Conservation (phyloP, 2,888 invertebrate species). For the Erebia epiphron region DNA sequence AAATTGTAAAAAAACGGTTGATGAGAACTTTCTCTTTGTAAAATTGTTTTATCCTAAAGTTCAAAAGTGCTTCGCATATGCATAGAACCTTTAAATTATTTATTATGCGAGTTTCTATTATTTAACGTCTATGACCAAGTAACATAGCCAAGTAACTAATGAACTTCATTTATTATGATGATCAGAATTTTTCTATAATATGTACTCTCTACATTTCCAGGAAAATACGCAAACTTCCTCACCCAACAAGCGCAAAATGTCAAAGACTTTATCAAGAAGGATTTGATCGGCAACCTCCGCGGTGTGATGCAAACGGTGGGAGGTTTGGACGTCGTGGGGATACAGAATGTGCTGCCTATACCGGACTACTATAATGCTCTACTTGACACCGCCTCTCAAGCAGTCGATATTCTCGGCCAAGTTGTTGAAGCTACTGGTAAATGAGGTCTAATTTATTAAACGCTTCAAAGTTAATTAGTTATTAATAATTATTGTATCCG, state of each 20-base stretch:
- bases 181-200: too few relatives aligned
- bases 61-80: too few relatives aligned
- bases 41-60: too few relatives aligned
- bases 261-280: constrained; percentile 71
- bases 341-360: constrained; percentile 58
- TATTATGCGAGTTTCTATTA: too few relatives aligned
- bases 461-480: too few relatives aligned
- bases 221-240: constrained; percentile 67
- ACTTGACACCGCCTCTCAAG: constrained; percentile 59
- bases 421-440: constrained; percentile 84
- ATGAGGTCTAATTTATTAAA: background rate
- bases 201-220: constrained; percentile 47
- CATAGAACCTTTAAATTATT: too few relatives aligned
- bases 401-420: constrained; percentile 76
- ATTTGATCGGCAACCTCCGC: constrained; percentile 67
- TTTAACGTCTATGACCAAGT: too few relatives aligned
- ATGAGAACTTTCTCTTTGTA: too few relatives aligned
- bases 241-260: constrained; percentile 57
- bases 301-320: constrained; percentile 59
- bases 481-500: too few relatives aligned
- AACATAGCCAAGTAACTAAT: too few relatives aligned
- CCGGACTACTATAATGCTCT: constrained; percentile 66
- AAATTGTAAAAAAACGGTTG: too few relatives aligned
- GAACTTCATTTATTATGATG: too few relatives aligned
- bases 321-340: constrained; percentile 52